phyloP scores from a whole-genome alignment of 2,888 invertebrate genomes.

The Ypsolopha sequella region DNA sequence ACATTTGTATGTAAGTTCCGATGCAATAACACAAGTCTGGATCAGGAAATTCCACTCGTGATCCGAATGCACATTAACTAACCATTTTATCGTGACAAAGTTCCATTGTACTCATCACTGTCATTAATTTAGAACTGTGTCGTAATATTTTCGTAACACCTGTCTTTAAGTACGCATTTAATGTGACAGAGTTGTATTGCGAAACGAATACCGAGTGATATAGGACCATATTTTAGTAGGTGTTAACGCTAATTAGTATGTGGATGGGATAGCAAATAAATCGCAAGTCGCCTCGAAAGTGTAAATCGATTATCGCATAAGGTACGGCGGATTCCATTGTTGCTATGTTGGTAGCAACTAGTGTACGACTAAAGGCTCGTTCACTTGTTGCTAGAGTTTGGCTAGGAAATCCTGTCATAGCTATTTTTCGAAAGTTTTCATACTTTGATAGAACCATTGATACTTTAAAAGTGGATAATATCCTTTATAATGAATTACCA shows the following conservation, averaged over 20 bases:
- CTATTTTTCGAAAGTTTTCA: too few species aligned
- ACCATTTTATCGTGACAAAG: slow-evolving; percentile 9
- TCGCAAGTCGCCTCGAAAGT: slow-evolving; percentile 1
- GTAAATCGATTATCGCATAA: not conserved
- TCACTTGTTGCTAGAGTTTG: too few species aligned
- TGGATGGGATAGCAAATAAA: not conserved
- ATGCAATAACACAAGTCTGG: slow-evolving; percentile 24
- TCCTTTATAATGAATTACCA: too few species aligned
- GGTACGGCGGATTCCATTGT: slow-evolving; percentile 2
- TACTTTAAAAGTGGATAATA: too few species aligned
- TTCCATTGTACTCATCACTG: slow-evolving; percentile 11
- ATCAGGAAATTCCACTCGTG: slow-evolving; percentile 35
- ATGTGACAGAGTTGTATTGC: slow-evolving; percentile 1
- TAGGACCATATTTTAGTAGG: not conserved
- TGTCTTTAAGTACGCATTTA: not conserved
- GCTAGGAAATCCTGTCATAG: too few species aligned
- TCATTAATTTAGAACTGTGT: slow-evolving; percentile 6
- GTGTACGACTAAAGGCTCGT: too few species aligned
- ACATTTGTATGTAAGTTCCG: slow-evolving; percentile 25
- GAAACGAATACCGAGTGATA: not conserved
- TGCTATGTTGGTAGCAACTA: not conserved
- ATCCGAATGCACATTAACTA: slow-evolving; percentile 24
- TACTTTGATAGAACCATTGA: too few species aligned
- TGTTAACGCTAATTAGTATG: slow-evolving; percentile 1
- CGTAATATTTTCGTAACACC: not conserved